phyloP scores from a whole-genome alignment of 2,888 invertebrate species.

The Limnephilus marmoratus region DNA sequence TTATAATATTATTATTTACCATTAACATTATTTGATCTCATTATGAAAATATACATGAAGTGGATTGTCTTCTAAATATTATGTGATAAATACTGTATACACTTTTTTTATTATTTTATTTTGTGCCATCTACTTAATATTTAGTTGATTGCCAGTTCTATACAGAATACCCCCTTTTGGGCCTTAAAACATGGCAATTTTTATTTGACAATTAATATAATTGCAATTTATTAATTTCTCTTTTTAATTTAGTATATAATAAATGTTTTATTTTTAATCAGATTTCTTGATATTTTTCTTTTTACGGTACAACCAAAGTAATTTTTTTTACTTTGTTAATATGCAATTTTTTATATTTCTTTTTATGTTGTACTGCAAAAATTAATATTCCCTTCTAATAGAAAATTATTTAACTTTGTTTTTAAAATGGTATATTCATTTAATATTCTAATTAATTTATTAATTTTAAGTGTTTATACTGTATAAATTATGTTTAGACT shows the following conservation, averaged over 20 bases:
- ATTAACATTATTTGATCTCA: constrained; percentile 17
- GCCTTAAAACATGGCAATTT: background rate
- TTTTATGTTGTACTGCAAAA: background rate
- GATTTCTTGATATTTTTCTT: background rate
- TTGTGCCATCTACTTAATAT: constrained; percentile 3
- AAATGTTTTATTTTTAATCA: background rate
- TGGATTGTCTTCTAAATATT: constrained; percentile 24
- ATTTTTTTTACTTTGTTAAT: background rate
- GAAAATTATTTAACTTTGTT: background rate
- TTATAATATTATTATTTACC: constrained; percentile 31
- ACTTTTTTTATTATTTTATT: constrained; percentile 6
- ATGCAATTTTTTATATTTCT: background rate
- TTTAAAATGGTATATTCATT: constrained; percentile 22
- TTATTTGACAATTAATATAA: background rate
- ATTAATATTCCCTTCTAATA: background rate
- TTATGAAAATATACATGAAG: constrained; percentile 14
- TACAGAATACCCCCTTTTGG: background rate
- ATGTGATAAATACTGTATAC: constrained; percentile 14
- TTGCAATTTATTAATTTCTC: background rate
- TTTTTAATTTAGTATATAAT: background rate
- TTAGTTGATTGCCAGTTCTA: background rate
- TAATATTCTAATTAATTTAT: background rate
- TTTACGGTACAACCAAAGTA: background rate
- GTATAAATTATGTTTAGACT: constrained; percentile 25
- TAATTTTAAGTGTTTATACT: background rate